Base-by-base conservation (phyloP, 2,113 vertebrate species). In the Chlorodrepanis virens region DNA sequence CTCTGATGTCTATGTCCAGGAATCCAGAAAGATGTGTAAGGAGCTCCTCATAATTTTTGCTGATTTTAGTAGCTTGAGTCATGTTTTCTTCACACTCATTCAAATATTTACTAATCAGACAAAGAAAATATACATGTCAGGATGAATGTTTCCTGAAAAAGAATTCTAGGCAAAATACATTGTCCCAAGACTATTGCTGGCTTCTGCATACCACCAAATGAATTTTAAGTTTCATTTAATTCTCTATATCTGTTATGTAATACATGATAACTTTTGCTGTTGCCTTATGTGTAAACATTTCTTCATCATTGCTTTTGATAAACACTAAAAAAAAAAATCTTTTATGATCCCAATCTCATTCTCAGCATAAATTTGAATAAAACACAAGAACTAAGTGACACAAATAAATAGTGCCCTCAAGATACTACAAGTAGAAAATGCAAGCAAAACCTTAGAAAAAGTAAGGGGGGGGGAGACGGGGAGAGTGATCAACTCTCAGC, bases 81-180 rank as follows among this genome's bases (percentile, higher is more conserved):
- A 96, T 96, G 65, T 60, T 97, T 70, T 98, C 97, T 90, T 98
- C 97, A n/a, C 72, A 95, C 42, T 98, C 97, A 65, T 88, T 94
- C 64, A 97, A 80, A 92, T 90, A 95, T 63, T 98, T 97, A 84
- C 98, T 99, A 90, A 79, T 39, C 45, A 53, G 50, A 24, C 23
- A 95, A 31, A 95, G 77, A 91, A 80, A 89, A 92, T 19, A 18
- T 11, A 75, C 11, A 75, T 10, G 33, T 68, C 59, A 93, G 47
- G 11, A 75, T 59, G 37, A 91, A 74, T 40, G 37, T 57, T 75
- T 61, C 70, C 9, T 60, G 67, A 81, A 92, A 47, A 12, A 53
- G 53, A 83, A 67, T 68, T 93, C 17, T 35, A 72, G 59, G 42
- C 39, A 76, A 84, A 63, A 52, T 14, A 59, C 25, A 59, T 40